phyloP scores from a whole-genome alignment of 23 tunicate species.

The Ascidia mentula region DNA sequence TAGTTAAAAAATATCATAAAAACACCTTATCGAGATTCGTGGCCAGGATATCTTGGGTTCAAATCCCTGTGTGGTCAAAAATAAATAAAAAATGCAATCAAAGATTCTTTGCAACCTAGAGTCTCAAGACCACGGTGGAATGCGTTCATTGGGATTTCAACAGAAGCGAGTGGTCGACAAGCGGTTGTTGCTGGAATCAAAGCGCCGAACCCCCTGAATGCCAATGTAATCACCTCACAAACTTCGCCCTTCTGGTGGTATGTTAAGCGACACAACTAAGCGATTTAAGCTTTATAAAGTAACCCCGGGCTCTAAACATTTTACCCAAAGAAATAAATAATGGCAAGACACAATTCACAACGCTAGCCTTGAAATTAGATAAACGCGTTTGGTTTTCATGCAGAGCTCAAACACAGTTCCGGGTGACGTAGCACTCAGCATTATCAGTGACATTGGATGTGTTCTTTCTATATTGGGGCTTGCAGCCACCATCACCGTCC shows the following conservation, averaged over 20 bases:
- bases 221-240: slow-evolving; percentile 53
- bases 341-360: too few relatives aligned
- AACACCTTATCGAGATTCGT: background rate
- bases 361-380: too few relatives aligned
- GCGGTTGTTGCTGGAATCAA: slow-evolving; percentile 42
- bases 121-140: slow-evolving; percentile 13
- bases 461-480: slow-evolving; percentile 29
- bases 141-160: slow-evolving; percentile 63
- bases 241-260: slow-evolving; percentile 62
- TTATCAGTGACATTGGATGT: slow-evolving; percentile 31
- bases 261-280: too few relatives aligned
- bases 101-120: background rate
- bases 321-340: too few relatives aligned
- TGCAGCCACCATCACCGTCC: slow-evolving; percentile 15
- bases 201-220: slow-evolving; percentile 26
- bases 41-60: too few relatives aligned
- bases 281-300: too few relatives aligned
- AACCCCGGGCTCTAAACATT: too few relatives aligned
- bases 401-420: slow-evolving; percentile 21
- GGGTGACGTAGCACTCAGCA: slow-evolving; percentile 24
- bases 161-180: slow-evolving; percentile 31
- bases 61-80: too few relatives aligned
- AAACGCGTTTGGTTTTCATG: too few relatives aligned
- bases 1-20: too few relatives aligned
- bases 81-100: background rate